Evolutionary conservation across 2,113 vertebrate species (phyloP).

Genomic region (Gallinago media): DNA sequence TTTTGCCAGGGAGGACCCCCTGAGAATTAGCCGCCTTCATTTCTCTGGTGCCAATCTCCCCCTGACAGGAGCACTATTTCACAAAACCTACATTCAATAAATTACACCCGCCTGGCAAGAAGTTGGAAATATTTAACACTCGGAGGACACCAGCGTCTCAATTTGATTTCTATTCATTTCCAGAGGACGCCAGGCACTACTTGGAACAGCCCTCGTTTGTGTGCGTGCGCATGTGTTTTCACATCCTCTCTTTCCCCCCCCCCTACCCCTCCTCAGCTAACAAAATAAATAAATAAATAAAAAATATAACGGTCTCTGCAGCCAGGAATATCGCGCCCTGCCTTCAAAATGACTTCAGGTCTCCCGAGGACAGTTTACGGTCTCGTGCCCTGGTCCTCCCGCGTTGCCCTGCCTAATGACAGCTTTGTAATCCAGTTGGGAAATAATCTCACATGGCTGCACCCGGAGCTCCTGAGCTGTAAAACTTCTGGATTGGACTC

Average conservation of each 20-base stretch:
- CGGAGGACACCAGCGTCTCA: slow-evolving; percentile 54
- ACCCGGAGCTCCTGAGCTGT: slow-evolving; percentile 48
- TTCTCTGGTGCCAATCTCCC: slow-evolving; percentile 81
- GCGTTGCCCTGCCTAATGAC: slow-evolving; percentile 70
- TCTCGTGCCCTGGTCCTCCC: slow-evolving; percentile 65
- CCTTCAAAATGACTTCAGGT: slow-evolving; percentile 56
- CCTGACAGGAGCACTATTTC: slow-evolving; percentile 77
- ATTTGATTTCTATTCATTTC: slow-evolving; percentile 74
- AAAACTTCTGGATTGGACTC: slow-evolving; percentile 49
- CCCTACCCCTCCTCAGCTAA: background rate
- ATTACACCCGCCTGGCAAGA: slow-evolving; percentile 69
- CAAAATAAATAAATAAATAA: background rate
- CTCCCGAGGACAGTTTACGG: slow-evolving; percentile 69
- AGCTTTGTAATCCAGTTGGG: slow-evolving; percentile 76
- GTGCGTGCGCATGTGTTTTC: background rate
- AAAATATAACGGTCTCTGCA: background rate
- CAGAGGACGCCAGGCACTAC: slow-evolving; percentile 45
- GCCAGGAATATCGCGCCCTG: slow-evolving; percentile 20
- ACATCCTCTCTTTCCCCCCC: background rate
- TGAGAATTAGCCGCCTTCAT: slow-evolving; percentile 83
- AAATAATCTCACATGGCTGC: slow-evolving; percentile 63
- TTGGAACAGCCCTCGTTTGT: slow-evolving; percentile 45
- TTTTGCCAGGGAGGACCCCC: slow-evolving; percentile 84
- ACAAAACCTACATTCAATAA: slow-evolving; percentile 79
- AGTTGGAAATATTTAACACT: slow-evolving; percentile 70